Percentiles rank a stretch among this genome's conserved stretches.
Conservation (phyloP, 2,888 invertebrate genomes). For the Noctua fimbriata region DNA sequence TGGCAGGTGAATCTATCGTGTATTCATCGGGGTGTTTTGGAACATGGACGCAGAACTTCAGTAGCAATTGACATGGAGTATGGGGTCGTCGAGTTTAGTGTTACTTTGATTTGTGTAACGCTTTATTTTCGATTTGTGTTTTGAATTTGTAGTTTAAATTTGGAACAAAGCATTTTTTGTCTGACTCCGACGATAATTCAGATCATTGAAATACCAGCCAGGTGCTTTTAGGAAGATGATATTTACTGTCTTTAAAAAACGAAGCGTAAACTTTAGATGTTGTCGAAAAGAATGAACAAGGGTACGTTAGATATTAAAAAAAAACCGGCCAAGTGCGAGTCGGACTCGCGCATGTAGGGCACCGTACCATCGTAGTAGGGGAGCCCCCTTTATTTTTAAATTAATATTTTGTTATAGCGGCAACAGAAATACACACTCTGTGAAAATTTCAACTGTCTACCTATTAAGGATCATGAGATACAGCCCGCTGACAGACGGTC, state of each 20-base stretch:
- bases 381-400: too few relatives aligned
- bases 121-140: slow-evolving; percentile 31
- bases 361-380: too few relatives aligned
- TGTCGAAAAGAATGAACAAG: not conserved
- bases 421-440: too few relatives aligned
- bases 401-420: too few relatives aligned
- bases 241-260: not conserved
- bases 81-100: slow-evolving; percentile 23
- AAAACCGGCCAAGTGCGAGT: not conserved
- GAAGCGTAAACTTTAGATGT: not conserved
- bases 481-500: too few relatives aligned
- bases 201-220: not conserved
- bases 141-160: not conserved
- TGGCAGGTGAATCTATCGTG: slow-evolving; percentile 62
- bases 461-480: too few relatives aligned
- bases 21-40: slow-evolving; percentile 56
- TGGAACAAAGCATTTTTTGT: not conserved
- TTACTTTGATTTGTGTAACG: slow-evolving; percentile 24
- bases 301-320: not conserved
- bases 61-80: slow-evolving; percentile 44
- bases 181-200: not conserved
- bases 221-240: not conserved
- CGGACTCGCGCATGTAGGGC: too few relatives aligned
- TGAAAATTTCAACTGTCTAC: too few relatives aligned
- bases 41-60: slow-evolving; percentile 25